phyloP scores from a whole-genome alignment of 2,888 invertebrate species.

The Disparrhopalites patrizii region DNA sequence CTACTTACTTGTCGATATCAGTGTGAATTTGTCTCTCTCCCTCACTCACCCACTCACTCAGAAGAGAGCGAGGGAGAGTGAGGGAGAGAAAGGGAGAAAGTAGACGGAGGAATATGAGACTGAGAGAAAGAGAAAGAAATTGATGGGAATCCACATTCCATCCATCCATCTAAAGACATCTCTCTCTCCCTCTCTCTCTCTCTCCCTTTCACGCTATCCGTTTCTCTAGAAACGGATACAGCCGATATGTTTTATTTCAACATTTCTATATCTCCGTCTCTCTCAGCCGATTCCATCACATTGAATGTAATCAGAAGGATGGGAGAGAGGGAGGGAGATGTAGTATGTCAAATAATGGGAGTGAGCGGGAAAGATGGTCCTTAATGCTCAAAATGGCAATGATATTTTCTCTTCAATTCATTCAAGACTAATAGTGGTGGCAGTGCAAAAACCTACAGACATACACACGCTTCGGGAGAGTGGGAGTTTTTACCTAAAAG shows the following conservation, averaged over 20 bases:
- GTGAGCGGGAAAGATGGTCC: neutral
- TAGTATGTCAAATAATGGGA: neutral
- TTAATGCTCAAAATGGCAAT: constrained; percentile 24
- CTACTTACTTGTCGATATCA: constrained; percentile 23
- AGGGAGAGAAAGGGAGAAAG: too few relatives aligned
- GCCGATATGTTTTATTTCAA: constrained; percentile 35
- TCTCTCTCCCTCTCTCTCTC: constrained; percentile 29
- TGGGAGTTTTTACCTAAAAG: too few relatives aligned
- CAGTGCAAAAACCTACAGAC: too few relatives aligned
- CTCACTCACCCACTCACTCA: neutral
- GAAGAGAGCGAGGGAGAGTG: too few relatives aligned
- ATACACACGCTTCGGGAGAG: too few relatives aligned
- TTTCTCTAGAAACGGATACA: neutral
- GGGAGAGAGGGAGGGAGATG: neutral
- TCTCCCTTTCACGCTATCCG: neutral
- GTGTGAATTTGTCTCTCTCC: constrained; percentile 28
- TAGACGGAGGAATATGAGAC: too few relatives aligned
- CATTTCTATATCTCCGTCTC: too few relatives aligned
- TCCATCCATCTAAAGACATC: constrained; percentile 19
- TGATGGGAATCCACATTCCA: constrained; percentile 35
- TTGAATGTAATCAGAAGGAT: constrained; percentile 13
- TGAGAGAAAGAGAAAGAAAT: too few relatives aligned
- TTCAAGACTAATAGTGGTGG: too few relatives aligned
- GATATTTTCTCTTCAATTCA: constrained; percentile 17
- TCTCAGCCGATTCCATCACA: constrained; percentile 21